Evolutionary conservation across 2,888 invertebrate species (phyloP), one percentile per base, ranked within the genome.

Genomic region (Sussaba pulchella): DNA sequence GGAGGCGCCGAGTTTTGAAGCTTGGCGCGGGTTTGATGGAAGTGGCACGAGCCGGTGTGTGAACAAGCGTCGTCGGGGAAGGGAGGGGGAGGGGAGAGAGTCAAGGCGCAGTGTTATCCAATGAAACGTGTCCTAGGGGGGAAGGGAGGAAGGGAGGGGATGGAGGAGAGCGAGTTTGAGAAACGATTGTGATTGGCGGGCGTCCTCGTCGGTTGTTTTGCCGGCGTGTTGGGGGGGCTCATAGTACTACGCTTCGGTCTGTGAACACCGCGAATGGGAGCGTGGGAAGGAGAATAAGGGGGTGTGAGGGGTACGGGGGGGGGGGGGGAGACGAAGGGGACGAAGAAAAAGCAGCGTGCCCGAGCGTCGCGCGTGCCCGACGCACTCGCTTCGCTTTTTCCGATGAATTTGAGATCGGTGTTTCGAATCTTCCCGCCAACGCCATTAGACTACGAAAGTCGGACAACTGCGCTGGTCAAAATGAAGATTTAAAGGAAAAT

Each of bases 331-430:
- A n/a, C n/a, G n/a, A n/a, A n/a, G n/a, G n/a, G n/a, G n/a, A n/a
- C n/a, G n/a, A n/a, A n/a, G n/a, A n/a, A n/a, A 79, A 80, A 73
- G 67, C 69, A 71, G 76, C 76, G 72, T 72, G 75, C 66, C 66
- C 47, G 70, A 43, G 73, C 45, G 78, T 66, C 82, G 81, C 83
- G 83, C 82, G 83, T 82, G 83, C 73, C 76, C 74, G 70, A 54
- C 71, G 57, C 81, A 77, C 73, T 41, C 61, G 52, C 63, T 24
- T 50, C 19, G 24, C 45, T 12, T 36, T 10, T 43, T 26, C 41
- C 67, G 74, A 74, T 69, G 67, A 61, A 61, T 63, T 80, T 66
- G 76, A 41, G 59, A 45, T 43, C 39, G 45, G 6, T 31, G 4
- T 69, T 71, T 70, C 50, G 61, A 69, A 81, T 31, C 64, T 79